phyloP scores from a whole-genome alignment of 1,140 invertebrate genomes.

The Maconellicoccus hirsutus region DNA sequence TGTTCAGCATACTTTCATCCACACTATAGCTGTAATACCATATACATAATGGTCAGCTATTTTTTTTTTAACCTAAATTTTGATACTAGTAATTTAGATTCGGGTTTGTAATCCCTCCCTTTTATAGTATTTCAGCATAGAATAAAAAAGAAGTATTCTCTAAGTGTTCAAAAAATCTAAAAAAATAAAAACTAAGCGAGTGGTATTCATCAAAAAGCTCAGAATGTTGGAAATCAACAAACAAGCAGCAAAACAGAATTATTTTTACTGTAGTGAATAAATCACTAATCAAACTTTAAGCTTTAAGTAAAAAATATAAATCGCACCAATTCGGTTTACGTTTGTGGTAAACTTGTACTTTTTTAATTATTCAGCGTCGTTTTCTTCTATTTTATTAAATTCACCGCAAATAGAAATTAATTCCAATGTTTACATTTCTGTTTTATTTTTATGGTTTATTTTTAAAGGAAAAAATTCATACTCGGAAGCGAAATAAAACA shows the following conservation, averaged over 20 bases:
- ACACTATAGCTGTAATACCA: conserved; percentile 13
- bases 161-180: not conserved
- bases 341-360: too few relatives aligned
- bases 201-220: not conserved
- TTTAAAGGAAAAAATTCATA: not conserved
- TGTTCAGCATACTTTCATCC: conserved; percentile 17
- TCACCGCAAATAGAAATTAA: not conserved
- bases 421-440: not conserved
- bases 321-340: too few relatives aligned
- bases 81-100: not conserved
- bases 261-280: not conserved
- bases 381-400: too few relatives aligned
- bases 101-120: not conserved
- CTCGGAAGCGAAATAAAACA: not conserved
- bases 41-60: not conserved
- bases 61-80: not conserved
- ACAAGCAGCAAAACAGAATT: not conserved
- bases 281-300: not conserved
- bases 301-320: too few relatives aligned
- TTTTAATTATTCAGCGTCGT: too few relatives aligned
- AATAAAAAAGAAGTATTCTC: too few relatives aligned
- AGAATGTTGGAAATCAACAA: not conserved
- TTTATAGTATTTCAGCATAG: too few relatives aligned
- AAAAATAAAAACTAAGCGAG: not conserved
- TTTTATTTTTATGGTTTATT: not conserved